Conservation (phyloP, 30 jellyfish, hydroid and myxozoan species). For the Rhopilema esculentum region DNA sequence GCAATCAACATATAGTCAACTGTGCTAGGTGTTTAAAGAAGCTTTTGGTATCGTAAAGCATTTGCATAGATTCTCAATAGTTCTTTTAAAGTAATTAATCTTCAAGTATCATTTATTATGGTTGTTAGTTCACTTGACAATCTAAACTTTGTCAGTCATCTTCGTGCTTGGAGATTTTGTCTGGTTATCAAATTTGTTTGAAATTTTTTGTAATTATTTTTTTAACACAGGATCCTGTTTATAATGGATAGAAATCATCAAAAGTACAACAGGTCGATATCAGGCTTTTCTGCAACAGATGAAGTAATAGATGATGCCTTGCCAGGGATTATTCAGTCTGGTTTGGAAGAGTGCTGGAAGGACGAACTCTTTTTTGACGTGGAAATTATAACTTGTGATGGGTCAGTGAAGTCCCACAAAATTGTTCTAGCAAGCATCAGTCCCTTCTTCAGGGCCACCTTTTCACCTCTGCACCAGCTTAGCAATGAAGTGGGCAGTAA, state of each 20-base stretch:
- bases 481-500: background rate
- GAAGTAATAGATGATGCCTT: background rate
- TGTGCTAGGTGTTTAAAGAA: too few relatives aligned
- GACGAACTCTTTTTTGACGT: conserved; percentile 47
- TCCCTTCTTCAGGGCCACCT: conserved; percentile 57
- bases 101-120: too few relatives aligned
- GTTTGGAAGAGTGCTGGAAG: conserved; percentile 48
- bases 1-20: too few relatives aligned
- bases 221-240: background rate
- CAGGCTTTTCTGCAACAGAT: conserved; percentile 13
- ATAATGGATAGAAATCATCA: background rate
- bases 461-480: conserved; percentile 50
- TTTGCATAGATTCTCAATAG: too few relatives aligned
- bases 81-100: too few relatives aligned
- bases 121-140: too few relatives aligned
- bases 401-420: conserved; percentile 47
- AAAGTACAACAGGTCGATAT: conserved; percentile 27
- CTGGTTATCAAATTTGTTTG: too few relatives aligned
- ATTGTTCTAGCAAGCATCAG: conserved; percentile 61
- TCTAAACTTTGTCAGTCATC: too few relatives aligned
- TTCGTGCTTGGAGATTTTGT: too few relatives aligned
- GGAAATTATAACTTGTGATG: conserved; percentile 41
- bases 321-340: conserved; percentile 7
- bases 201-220: too few relatives aligned
- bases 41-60: too few relatives aligned